Evolutionary conservation across 2,797 vertebrate species (phyloP).

Genomic region (Scarus forsteni): DNA sequence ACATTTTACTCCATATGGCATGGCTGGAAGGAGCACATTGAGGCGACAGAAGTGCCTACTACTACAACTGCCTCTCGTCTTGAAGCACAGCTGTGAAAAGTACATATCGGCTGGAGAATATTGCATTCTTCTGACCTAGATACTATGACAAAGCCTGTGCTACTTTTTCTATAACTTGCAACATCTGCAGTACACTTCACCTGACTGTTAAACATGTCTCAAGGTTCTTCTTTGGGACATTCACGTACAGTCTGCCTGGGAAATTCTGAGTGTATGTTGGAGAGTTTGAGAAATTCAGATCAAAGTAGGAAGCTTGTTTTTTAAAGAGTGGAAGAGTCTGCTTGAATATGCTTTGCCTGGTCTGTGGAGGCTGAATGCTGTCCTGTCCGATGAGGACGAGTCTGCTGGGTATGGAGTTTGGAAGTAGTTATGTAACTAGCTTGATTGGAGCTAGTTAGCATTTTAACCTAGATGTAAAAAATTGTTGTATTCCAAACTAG

Average conservation of each 20-base stretch:
- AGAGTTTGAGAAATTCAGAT: neutral
- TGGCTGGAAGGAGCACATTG: constrained; percentile 27
- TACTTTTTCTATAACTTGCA: constrained; percentile 22
- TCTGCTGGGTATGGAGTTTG: constrained; percentile 22
- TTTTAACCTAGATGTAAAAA: neutral
- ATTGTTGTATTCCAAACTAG: neutral
- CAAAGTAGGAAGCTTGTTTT: constrained; percentile 8
- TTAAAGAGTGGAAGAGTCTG: neutral
- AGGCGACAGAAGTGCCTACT: constrained; percentile 53
- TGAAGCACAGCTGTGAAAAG: constrained; percentile 56
- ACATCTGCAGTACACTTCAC: neutral
- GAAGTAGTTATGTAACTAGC: constrained; percentile 38
- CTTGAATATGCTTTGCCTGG: constrained; percentile 16
- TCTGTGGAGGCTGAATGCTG: constrained; percentile 31
- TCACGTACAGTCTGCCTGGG: neutral
- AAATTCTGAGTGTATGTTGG: neutral
- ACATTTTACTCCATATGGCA: constrained; percentile 53
- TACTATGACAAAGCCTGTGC: constrained; percentile 48
- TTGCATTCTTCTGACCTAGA: constrained; percentile 71
- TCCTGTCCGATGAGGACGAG: constrained; percentile 39
- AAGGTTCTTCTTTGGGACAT: neutral
- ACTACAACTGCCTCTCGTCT: constrained; percentile 40
- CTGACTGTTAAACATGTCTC: constrained; percentile 10
- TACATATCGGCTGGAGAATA: constrained; percentile 46
- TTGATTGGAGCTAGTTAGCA: constrained; percentile 11